Base-by-base conservation (phyloP, 2,113 vertebrate species). In the Meleagris gallopavo region DNA sequence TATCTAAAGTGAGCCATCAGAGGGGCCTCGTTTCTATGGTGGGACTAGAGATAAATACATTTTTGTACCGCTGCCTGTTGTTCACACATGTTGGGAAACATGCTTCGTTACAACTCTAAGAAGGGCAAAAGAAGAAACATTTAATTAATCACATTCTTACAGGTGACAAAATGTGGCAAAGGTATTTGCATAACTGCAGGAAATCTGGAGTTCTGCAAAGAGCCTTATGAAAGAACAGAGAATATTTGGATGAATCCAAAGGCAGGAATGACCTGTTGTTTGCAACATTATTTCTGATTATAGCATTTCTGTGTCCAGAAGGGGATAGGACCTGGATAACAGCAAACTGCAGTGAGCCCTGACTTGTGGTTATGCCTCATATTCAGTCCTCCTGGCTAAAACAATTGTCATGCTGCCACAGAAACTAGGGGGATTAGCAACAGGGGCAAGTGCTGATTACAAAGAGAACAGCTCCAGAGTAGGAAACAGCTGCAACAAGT, bases 1-100 rank as follows among this genome's bases (percentile, higher is more conserved):
- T 71, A 74, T 67, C 87, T 89, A 50, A 74, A 85, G 87, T 60
- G 82, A 95, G 32, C 71, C 54, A 90, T 62, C 58, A 82, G 30
- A 75, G 64, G 16, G 32, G 46, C 22, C 69, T 38, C 10, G 24
- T 52, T 92, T 72, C 60, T 61, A 16, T 46, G 60, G 71, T 41
- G 40, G 52, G 61, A 18, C 30, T 1, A 67, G 62, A 92, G 88
- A 87, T 78, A 46, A 83, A 61, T 41, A 30, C 45, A 69, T 88
- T 82, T 50, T 50, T 43, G n/a, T 61, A 72, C 27, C 82, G 57
- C 29, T 43, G 79, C 25, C 55, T 61, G 50, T 18, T 89, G 55
- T 27, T 87, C 64, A 41, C 3, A 57, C 2, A 3, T 73, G 46
- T 70, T 3, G 22, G 66, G 46, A 21, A 89, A 80, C 12, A 13